These are phyloP conservation scores for Tiliacea citrago DNA, from an alignment of 2,888 invertebrate species.

Conservation along the genomic window DNA sequence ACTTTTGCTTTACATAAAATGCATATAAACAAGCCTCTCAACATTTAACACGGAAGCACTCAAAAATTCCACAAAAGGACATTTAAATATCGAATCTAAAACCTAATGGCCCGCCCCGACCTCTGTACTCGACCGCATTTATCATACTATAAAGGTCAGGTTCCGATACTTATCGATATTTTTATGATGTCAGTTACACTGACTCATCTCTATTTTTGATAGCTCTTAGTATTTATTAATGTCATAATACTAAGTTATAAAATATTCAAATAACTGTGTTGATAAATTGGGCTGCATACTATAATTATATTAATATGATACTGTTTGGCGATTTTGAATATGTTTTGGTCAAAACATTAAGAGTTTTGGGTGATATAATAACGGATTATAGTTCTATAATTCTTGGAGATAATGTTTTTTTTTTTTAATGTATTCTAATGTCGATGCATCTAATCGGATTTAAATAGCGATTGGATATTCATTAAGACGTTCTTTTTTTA, in stretches of 20 bases:
- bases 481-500: constrained; percentile 16
- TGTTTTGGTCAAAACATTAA: constrained; percentile 44
- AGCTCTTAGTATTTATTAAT: constrained; percentile 64
- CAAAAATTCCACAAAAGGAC: constrained; percentile 38
- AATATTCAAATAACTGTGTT: constrained; percentile 51
- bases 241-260: constrained; percentile 63
- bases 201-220: constrained; percentile 81
- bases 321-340: constrained; percentile 43
- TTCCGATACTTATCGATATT: constrained; percentile 82
- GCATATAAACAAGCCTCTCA: constrained; percentile 31
- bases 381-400: constrained; percentile 40
- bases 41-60: constrained; percentile 43
- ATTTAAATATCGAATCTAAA: constrained; percentile 51
- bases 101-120: constrained; percentile 76
- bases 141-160: constrained; percentile 86
- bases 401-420: constrained; percentile 25
- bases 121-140: constrained; percentile 83
- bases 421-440: constrained; percentile 10
- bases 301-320: constrained; percentile 50
- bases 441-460: constrained; percentile 31
- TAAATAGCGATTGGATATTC: constrained; percentile 9
- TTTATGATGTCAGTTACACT: constrained; percentile 84
- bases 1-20: constrained; percentile 36
- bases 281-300: constrained; percentile 55
- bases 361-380: constrained; percentile 35